A percentile compares a stretch with the other conserved stretches of the same genome.
Evolutionary conservation across 1,140 invertebrate species (phyloP).

Genomic region (Olivierus martensii): DNA sequence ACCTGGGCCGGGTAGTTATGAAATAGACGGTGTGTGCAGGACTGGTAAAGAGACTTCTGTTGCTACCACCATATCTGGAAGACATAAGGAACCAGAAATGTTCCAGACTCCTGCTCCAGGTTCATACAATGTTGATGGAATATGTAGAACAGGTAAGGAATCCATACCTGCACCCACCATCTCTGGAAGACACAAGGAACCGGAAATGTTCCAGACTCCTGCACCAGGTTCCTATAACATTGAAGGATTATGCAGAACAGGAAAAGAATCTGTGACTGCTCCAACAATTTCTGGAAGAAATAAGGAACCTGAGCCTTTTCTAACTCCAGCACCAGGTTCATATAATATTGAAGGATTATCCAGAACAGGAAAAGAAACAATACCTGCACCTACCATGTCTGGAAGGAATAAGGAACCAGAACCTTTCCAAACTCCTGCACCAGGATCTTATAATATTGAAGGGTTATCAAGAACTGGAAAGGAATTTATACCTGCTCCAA

Average conservation of each 20-base stretch:
- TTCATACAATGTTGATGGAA: conserved; percentile 71
- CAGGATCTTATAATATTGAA: conserved; percentile 48
- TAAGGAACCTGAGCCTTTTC: conserved; percentile 27
- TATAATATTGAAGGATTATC: conserved; percentile 76
- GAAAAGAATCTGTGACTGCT: conserved; percentile 31
- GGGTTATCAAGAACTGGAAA: neutral
- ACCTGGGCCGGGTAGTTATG: conserved; percentile 75
- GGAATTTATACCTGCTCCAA: conserved; percentile 1
- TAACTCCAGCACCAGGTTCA: conserved; percentile 68
- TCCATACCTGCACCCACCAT: conserved; percentile 7
- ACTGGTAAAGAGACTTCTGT: conserved; percentile 45
- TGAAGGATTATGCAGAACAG: conserved; percentile 66
- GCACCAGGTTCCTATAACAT: conserved; percentile 73
- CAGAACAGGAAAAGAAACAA: conserved; percentile 49
- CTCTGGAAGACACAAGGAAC: conserved; percentile 30
- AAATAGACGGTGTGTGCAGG: conserved; percentile 61
- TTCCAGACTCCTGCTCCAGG: conserved; percentile 66
- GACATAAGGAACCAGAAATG: conserved; percentile 38
- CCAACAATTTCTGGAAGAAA: neutral
- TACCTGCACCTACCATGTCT: conserved; percentile 12
- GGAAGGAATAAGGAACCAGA: conserved; percentile 37
- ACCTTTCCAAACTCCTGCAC: conserved; percentile 63
- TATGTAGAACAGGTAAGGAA: conserved; percentile 57
- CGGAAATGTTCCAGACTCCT: conserved; percentile 56
- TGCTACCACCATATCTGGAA: conserved; percentile 8